These are phyloP conservation scores for Jacana jacana DNA, from an alignment of 2,113 vertebrate genomes.

Conservation along the genomic window DNA sequence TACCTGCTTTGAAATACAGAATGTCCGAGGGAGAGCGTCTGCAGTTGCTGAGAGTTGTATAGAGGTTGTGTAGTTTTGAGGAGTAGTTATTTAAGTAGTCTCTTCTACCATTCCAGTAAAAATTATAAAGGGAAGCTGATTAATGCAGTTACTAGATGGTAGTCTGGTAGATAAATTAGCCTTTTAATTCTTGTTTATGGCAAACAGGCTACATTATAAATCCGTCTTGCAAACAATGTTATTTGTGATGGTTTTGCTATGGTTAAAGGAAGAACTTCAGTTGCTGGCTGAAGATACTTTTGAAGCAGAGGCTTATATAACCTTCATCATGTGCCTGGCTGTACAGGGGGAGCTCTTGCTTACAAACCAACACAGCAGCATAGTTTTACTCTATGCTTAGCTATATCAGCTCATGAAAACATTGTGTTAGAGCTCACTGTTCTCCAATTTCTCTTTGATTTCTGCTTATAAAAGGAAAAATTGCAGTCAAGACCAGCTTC, in stretches of 20 bases:
- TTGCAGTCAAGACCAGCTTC: neutral
- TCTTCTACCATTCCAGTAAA: neutral
- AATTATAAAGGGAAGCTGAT: neutral
- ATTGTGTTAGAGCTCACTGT: neutral
- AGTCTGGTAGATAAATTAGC: neutral
- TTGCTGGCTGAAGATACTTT: neutral
- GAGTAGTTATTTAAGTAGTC: neutral
- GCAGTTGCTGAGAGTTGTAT: neutral
- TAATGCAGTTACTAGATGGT: neutral
- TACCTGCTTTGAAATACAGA: neutral
- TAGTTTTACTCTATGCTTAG: neutral
- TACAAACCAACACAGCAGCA: neutral
- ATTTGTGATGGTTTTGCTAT: neutral
- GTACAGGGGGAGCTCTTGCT: neutral
- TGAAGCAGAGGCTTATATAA: neutral
- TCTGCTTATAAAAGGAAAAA: neutral
- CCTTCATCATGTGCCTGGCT: neutral
- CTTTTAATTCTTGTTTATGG: neutral
- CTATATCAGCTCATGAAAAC: neutral
- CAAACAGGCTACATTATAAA: neutral
- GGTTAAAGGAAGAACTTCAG: neutral
- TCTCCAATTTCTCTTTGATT: neutral
- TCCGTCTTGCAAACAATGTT: neutral
- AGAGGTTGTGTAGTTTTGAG: neutral
- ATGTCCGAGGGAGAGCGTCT: fast-evolving